A percentile compares a stretch with the other conserved stretches of the same genome.
Evolutionary conservation across 2,113 vertebrate species (phyloP).

Genomic region (Cavia porcellus): DNA sequence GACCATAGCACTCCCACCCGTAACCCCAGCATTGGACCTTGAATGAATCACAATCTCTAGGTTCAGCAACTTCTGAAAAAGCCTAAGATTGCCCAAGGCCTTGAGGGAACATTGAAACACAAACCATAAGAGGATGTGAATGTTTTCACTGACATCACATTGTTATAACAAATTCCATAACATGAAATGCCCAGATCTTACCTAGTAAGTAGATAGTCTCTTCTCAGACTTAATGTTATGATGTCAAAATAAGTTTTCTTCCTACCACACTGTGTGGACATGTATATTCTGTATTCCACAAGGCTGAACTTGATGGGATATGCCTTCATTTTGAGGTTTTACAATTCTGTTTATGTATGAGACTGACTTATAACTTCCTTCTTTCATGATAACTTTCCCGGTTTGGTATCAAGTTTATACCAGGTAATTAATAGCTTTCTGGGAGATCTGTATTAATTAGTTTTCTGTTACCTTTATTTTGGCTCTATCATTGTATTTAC

Average conservation of each 20-base stretch:
- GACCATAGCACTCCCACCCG: no score
- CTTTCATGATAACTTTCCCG: neutral
- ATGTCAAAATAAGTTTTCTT: neutral
- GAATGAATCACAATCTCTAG: no score
- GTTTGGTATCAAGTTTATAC: neutral
- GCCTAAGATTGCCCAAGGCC: no score
- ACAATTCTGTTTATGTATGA: neutral
- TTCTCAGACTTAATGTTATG: neutral
- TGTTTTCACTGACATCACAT: neutral
- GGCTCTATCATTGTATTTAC: neutral
- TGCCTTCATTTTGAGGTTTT: conserved; percentile 7
- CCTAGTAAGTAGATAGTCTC: neutral
- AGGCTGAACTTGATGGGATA: neutral
- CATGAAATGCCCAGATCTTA: neutral
- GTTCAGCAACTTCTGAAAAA: no score
- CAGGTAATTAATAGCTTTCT: neutral
- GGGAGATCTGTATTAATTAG: neutral
- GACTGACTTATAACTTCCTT: neutral
- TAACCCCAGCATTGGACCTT: no score
- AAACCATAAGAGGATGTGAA: neutral
- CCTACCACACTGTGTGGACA: fast-evolving
- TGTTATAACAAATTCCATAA: neutral
- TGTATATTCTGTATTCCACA: neutral
- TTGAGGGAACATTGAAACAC: no score
- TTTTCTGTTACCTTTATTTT: conserved; percentile 20